These are phyloP conservation scores for Enoplosus armatus DNA, from an alignment of 2,797 vertebrate species.

Conservation along the genomic window DNA sequence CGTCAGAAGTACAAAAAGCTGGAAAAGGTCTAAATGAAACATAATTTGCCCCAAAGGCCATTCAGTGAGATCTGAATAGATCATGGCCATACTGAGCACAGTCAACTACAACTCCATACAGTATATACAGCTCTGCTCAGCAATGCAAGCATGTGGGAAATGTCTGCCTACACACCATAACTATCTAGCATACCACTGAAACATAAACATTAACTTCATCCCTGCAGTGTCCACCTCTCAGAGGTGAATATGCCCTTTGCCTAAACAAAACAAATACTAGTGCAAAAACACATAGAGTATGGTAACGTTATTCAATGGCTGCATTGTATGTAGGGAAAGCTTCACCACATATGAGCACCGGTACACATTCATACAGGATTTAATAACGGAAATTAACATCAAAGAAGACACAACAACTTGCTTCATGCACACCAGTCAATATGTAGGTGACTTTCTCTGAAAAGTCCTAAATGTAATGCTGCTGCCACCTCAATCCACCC, in stretches of 20 bases:
- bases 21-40: constrained; percentile 37
- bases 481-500: not conserved
- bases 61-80: constrained; percentile 21
- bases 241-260: not conserved
- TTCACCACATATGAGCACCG: not conserved
- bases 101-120: not conserved
- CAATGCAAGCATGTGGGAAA: not conserved
- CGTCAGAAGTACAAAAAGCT: constrained; percentile 36
- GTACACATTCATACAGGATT: not conserved
- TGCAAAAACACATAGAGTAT: not conserved
- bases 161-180: not conserved
- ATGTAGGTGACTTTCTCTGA: not conserved
- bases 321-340: not conserved
- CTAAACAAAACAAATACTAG: not conserved
- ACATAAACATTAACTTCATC: constrained; percentile 9
- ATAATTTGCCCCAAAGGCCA: constrained; percentile 23
- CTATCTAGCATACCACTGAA: not conserved
- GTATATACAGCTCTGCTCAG: not conserved
- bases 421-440: not conserved
- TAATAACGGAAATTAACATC: not conserved
- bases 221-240: not conserved
- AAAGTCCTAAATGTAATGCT: not conserved
- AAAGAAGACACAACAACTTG: not conserved
- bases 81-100: constrained; percentile 1
- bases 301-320: not conserved